A percentile compares a stretch with the other conserved stretches of the same genome.
These are phyloP conservation scores for Drosophila busckii DNA, from an alignment of 1,140 invertebrate genomes.

Conservation along the genomic window DNA sequence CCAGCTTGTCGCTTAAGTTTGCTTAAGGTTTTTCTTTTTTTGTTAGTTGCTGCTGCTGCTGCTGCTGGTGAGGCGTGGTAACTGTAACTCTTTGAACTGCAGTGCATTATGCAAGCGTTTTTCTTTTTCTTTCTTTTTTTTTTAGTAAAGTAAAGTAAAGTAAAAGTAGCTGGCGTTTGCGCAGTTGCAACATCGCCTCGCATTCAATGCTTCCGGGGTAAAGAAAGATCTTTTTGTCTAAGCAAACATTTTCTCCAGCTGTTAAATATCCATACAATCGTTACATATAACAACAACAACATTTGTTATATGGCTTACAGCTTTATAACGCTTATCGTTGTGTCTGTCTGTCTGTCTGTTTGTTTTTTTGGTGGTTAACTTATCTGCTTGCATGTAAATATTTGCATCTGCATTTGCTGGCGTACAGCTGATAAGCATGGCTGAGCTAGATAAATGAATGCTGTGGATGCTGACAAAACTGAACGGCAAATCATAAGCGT, in stretches of 20 bases:
- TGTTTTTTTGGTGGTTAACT: slow-evolving; percentile 5
- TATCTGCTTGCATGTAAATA: slow-evolving; percentile 55
- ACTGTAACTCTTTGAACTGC: no score
- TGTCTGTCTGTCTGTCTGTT: no score
- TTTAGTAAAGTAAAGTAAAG: slow-evolving; percentile 47
- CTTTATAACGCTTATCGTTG: slow-evolving; percentile 12
- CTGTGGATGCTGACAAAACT: background rate
- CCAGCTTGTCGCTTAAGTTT: slow-evolving; percentile 43
- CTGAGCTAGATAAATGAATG: no score
- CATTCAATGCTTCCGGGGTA: slow-evolving; percentile 52
- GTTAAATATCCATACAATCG: no score
- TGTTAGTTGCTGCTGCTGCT: slow-evolving; percentile 17
- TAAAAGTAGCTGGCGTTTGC: slow-evolving; percentile 52
- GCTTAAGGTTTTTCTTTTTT: no score
- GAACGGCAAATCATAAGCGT: slow-evolving; percentile 11
- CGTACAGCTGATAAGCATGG: background rate
- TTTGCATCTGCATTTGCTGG: slow-evolving; percentile 30
- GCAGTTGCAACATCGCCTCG: slow-evolving; percentile 40
- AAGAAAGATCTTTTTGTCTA: slow-evolving; percentile 16
- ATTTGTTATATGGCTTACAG: slow-evolving; percentile 17
- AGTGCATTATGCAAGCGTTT: slow-evolving; percentile 33
- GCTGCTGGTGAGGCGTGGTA: background rate
- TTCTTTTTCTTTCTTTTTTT: no score
- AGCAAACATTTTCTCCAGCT: no score
- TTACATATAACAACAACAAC: background rate